Percentiles rank a stretch among this genome's conserved stretches.
phyloP scores from a whole-genome alignment of 2,888 invertebrate genomes.

The Polyommatus iphigenia region DNA sequence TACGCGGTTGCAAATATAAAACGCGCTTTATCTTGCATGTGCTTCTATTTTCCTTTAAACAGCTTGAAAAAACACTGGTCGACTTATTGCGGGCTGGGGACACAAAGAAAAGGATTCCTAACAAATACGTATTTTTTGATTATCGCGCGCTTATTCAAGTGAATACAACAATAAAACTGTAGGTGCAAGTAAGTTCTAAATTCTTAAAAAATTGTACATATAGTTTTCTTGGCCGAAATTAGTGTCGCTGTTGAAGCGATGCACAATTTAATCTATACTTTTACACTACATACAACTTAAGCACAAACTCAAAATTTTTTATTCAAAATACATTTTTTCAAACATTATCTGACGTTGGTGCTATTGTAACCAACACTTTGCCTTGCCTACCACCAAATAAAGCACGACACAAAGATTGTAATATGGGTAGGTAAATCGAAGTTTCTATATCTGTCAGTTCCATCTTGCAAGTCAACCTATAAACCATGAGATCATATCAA shows the following conservation, averaged over 20 bases:
- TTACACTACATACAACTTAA: no score
- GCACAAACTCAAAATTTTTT: no score
- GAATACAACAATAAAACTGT: not conserved
- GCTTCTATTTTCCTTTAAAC: conserved; percentile 9
- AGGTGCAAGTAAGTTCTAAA: not conserved
- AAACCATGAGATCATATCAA: no score
- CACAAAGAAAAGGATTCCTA: not conserved
- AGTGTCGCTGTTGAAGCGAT: no score
- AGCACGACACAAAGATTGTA: not conserved
- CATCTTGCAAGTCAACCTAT: not conserved
- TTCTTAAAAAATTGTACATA: not conserved
- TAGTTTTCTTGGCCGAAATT: no score
- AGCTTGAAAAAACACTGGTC: conserved; percentile 6
- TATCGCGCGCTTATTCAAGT: not conserved
- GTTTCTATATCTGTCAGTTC: not conserved
- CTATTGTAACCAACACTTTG: no score
- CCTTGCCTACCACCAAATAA: no score
- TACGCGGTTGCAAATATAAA: conserved; percentile 21
- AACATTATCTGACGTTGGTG: no score
- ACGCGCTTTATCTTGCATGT: conserved; percentile 14
- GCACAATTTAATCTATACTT: not conserved
- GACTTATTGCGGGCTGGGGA: not conserved
- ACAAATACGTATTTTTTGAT: not conserved
- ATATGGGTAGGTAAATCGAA: not conserved
- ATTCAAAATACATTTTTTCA: no score